Evolutionary conservation across 2,888 invertebrate species (phyloP), one percentile per base, ranked within the genome.

Genomic region (Drosophila mercatorum): DNA sequence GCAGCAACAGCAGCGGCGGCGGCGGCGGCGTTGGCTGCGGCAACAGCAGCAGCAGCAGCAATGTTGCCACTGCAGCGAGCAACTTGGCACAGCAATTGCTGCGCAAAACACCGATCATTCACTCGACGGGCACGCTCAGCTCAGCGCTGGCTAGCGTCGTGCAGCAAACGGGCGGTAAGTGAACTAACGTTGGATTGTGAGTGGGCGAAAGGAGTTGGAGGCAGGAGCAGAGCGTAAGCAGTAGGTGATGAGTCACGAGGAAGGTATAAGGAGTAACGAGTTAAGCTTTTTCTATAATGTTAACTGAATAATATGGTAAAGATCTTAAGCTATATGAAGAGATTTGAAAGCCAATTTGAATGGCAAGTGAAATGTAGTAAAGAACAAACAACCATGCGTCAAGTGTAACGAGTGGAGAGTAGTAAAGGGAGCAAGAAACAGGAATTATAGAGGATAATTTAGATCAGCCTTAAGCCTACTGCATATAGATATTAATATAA

Each of bases 71-170:
- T 70, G 38, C 75, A 49, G 66, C 68, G 31, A 78, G 49, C 61
- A 77, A 75, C 49, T 64, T 90, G 57, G 85, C 89, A 26, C 91
- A 91, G 71, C 91, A 91, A 59, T 63, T 91, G 81, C 70, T 91
- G 71, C 89, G 91, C 22, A 91, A 91, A 67, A 91, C 91, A 53
- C 91, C 91, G 26, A 91, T 91, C 40, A 91, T 91, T 53, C 92
- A 91, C 68, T 91, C 91, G 43, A 91, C 91, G 40, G 90, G 83
- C 60, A 81, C 84, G 53, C 82, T 91, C 12, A 84, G 85, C 68
- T 83, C 91, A 38, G 83, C 90, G 36, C 75, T 91, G 78, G 82
- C 90, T 55, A 91, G 91, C 67, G 89, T 91, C 31, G 82, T 91
- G 34, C 92, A 91, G 63, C 91, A 91, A 69, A 89, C 89, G 66